Evolutionary conservation across 2,797 vertebrate genomes (phyloP).

Genomic region (Carcharodon carcharias): DNA sequence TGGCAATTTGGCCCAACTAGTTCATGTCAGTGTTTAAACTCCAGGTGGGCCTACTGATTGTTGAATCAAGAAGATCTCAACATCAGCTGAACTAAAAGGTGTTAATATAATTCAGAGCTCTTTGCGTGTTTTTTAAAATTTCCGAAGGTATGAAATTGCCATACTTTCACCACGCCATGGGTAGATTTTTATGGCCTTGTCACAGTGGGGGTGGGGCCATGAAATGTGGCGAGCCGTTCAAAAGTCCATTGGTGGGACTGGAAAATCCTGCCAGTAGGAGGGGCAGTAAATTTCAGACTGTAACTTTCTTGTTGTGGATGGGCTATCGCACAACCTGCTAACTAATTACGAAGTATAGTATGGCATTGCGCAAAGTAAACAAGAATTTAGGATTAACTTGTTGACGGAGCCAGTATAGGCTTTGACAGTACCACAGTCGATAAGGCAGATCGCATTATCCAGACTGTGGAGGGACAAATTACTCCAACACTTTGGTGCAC

Average conservation of each 20-base stretch:
- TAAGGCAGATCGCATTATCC: background rate
- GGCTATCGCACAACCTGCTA: background rate
- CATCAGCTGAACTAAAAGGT: background rate
- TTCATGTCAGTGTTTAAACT: background rate
- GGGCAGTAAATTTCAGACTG: too few relatives aligned
- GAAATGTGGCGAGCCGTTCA: too few relatives aligned
- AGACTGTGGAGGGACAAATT: background rate
- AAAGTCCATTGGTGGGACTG: too few relatives aligned
- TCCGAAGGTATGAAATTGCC: background rate
- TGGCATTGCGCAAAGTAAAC: background rate
- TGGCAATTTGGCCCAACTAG: background rate
- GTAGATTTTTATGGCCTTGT: too few relatives aligned
- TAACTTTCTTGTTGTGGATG: background rate
- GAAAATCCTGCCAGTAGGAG: too few relatives aligned
- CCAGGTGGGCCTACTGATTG: background rate
- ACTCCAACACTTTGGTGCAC: background rate
- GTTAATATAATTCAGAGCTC: background rate
- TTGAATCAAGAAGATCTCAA: background rate
- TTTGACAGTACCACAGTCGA: background rate
- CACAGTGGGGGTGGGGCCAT: too few relatives aligned
- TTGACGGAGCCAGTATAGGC: background rate
- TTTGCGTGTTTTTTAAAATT: background rate
- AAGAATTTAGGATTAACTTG: background rate
- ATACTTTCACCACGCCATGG: background rate
- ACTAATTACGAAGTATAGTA: background rate